These are phyloP conservation scores for Andricus quercusramuli DNA, from an alignment of 2,888 invertebrate species.

Conservation along the genomic window DNA sequence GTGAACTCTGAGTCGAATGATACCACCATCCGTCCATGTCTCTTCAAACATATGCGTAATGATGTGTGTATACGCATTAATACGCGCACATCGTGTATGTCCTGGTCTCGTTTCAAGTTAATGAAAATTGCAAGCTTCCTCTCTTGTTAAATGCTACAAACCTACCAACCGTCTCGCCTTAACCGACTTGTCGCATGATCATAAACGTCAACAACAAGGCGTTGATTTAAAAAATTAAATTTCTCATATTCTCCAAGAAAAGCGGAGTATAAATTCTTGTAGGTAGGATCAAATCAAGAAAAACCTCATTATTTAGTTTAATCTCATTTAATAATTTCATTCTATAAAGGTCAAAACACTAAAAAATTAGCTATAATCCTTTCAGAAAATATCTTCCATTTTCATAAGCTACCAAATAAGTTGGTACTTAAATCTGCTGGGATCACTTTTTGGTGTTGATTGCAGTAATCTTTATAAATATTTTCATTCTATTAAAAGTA, in stretches of 20 bases:
- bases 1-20: background rate
- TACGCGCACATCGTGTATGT: slow-evolving; percentile 20
- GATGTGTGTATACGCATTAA: slow-evolving; percentile 32
- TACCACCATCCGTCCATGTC: slow-evolving; percentile 19
- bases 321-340: background rate
- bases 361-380: background rate
- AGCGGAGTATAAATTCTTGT: background rate
- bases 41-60: slow-evolving; percentile 34
- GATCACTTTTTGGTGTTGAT: too few relatives aligned
- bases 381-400: background rate
- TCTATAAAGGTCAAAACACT: background rate
- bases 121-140: slow-evolving; percentile 64
- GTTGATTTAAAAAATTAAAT: background rate
- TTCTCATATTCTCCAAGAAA: background rate
- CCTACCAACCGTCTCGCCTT: slow-evolving; percentile 25
- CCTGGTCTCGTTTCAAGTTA: slow-evolving; percentile 60
- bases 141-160: slow-evolving; percentile 32
- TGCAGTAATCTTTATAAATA: too few relatives aligned
- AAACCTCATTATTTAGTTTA: background rate
- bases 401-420: background rate
- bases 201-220: background rate
- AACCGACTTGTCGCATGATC: slow-evolving; percentile 7
- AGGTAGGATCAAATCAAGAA: background rate
- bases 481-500: too few relatives aligned
- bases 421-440: background rate